A percentile compares a stretch with the other conserved stretches of the same genome.
These are phyloP conservation scores for Crenuchus spilurus DNA, from an alignment of 2,797 vertebrate genomes.

Conservation along the genomic window DNA sequence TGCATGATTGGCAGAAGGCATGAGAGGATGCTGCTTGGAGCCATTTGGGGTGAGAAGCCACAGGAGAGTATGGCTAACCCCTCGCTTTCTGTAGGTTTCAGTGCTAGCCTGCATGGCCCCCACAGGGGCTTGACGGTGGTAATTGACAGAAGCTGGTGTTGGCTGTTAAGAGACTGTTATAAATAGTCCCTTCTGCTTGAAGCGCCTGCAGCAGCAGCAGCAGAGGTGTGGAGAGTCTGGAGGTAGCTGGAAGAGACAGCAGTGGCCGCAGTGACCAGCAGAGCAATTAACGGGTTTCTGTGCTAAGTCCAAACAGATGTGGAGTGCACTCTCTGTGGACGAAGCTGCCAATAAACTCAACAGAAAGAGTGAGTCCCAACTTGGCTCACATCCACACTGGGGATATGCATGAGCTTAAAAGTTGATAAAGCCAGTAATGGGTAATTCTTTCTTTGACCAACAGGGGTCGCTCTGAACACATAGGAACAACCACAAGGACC, in stretches of 20 bases:
- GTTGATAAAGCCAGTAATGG: not conserved
- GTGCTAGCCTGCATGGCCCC: constrained; percentile 33
- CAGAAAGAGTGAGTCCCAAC: constrained; percentile 20
- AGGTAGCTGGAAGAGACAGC: constrained; percentile 29
- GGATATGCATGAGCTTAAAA: not conserved
- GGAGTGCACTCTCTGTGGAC: constrained; percentile 21
- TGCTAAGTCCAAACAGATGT: constrained; percentile 48
- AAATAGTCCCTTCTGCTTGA: constrained; percentile 58
- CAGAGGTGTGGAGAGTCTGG: constrained; percentile 43
- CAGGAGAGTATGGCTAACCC: constrained; percentile 40
- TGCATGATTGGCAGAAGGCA: constrained; percentile 47
- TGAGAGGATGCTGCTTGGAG: constrained; percentile 35
- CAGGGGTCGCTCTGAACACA: constrained; percentile 49
- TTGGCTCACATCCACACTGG: not conserved
- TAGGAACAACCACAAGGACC: not conserved
- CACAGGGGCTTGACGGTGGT: constrained; percentile 31
- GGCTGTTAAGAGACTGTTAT: constrained; percentile 44
- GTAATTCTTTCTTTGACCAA: constrained; percentile 31
- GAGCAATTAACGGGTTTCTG: constrained; percentile 56
- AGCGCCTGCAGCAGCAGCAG: constrained; percentile 33
- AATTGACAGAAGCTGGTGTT: constrained; percentile 45
- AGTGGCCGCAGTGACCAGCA: constrained; percentile 47
- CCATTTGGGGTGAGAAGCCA: constrained; percentile 57
- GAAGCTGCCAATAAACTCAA: constrained; percentile 15
- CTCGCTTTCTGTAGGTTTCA: constrained; percentile 17